These are phyloP conservation scores for Pyralis farinalis DNA, from an alignment of 2,888 invertebrate genomes.

Conservation along the genomic window DNA sequence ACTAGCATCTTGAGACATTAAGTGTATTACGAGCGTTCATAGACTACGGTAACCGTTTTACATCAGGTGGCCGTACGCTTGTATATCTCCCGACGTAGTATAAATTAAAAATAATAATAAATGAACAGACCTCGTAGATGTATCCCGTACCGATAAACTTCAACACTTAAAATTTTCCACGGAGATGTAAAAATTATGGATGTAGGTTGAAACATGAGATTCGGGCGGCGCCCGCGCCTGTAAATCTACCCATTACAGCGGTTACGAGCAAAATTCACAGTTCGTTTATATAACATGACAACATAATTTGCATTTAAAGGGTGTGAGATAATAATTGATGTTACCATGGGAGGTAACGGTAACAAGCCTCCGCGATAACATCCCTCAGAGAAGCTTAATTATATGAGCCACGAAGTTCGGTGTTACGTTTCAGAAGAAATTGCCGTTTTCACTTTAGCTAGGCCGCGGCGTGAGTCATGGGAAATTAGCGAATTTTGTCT, in stretches of 20 bases:
- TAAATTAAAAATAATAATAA: too few species aligned
- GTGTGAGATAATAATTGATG: conserved; percentile 25
- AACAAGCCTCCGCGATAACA: conserved; percentile 7
- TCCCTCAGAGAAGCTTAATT: conserved; percentile 12
- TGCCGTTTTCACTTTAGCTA: conserved; percentile 16
- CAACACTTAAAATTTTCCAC: too few species aligned
- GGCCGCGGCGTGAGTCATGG: neutral
- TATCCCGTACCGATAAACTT: too few species aligned
- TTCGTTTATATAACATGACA: conserved; percentile 2
- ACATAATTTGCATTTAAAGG: conserved; percentile 18
- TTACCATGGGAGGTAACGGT: conserved; percentile 1
- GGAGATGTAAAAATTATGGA: neutral
- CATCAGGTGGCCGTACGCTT: too few species aligned
- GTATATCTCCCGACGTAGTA: too few species aligned
- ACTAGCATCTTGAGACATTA: too few species aligned
- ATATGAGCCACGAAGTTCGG: conserved; percentile 13
- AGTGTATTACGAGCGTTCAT: too few species aligned
- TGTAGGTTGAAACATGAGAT: neutral
- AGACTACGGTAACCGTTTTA: too few species aligned
- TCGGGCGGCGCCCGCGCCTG: neutral
- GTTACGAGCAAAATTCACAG: neutral
- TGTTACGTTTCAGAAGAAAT: conserved; percentile 16
- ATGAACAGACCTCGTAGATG: too few species aligned
- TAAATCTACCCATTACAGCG: neutral
- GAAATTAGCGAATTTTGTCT: too few species aligned